Evolutionary conservation across 2,888 invertebrate species (phyloP), one percentile per base, ranked within the genome.

Genomic region (Melinopterus prodromus): DNA sequence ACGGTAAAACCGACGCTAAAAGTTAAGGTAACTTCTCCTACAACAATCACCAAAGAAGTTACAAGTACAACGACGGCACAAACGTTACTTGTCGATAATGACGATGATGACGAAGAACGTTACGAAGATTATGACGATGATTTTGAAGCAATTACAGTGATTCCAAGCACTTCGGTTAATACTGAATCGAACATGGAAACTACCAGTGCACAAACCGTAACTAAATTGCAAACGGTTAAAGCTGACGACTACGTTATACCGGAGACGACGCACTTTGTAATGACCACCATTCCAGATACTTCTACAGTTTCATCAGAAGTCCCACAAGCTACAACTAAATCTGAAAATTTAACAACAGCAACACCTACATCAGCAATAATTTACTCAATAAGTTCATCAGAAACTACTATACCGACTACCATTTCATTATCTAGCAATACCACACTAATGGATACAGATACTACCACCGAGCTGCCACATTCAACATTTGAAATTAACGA

Each of bases 51-150:
- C 35, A 74, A 71, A 71, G 71, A 71, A 71, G 14, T 36, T 35
- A 90, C 83, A 90, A 90, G 84, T 35, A 36, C 36, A 36, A 36
- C n/a, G 6, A 16, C n/a, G 36, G 9, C 26, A 74, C 35, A n/a
- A 9, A 36, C 74, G 35, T 7, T 53, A 1, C 53, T 53, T 53
- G 89, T 89, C 7, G 91, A 91, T 14, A 91, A 87, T 71, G 86
- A 86, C n/a, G 87, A 87, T 6, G 86, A 86, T 26, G 86, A 88
- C 77, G 85, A 89, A 72, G 87, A 89, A 2, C 89, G 89, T 76
- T 87, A 88, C 0, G 85, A 89, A 74, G 87, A 89, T 1, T 89
- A 89, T 76, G 87, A 88, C 0, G 89, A 90, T 81, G 87, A 88
- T 15, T 86, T 88, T 2, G 89, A 90, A 80, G 89, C 89, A 79